Evolutionary conservation across 2,888 invertebrate genomes (phyloP), one percentile per base, ranked within the genome.

Genomic region (Caradrina clavipalpis): DNA sequence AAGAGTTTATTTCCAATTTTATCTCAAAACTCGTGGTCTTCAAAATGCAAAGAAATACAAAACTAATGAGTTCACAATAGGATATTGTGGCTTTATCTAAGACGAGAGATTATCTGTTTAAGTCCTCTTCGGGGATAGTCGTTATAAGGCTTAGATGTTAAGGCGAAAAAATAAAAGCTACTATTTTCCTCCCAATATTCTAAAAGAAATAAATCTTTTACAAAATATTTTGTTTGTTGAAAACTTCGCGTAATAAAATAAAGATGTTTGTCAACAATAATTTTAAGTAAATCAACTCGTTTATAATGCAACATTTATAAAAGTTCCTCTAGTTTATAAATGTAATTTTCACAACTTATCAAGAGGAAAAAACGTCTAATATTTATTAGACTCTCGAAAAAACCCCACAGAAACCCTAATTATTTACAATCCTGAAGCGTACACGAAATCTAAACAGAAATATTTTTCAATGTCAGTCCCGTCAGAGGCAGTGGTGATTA

Each of bases 381-480:
- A 45, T 21, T 70, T 69, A 26, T 57, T 5, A 53, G n/a, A 10
- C 11, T 7, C n/a, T 39, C 15, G 17, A 22, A 26, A 47, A 73
- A 65, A 22, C 47, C 19, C 17, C 31, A 35, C 21, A 35, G 21
- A 69, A 77, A 56, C 58, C 49, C 53, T 31, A 68, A 58, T 73
- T 50, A 73, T 73, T 73, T 54, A 56, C 63, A 60, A 55, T 61
- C 19, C 51, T 22, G 11, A 73, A 63, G 47, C 31, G 22, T 13
- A 65, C 47, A 47, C 71, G 66, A 51, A 58, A 72, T 77, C 65
- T 62, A 83, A 60, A 76, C 73, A 68, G 47, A 81, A 66, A 75
- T 64, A 76, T 82, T 84, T 82, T 82, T 82, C 72, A 81, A 70
- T 82, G 85, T 84, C 83, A 76, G 62, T 13, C 74, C 63, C 69